These are phyloP conservation scores for Formica selysi DNA, from an alignment of 1,140 invertebrate species.

Conservation along the genomic window DNA sequence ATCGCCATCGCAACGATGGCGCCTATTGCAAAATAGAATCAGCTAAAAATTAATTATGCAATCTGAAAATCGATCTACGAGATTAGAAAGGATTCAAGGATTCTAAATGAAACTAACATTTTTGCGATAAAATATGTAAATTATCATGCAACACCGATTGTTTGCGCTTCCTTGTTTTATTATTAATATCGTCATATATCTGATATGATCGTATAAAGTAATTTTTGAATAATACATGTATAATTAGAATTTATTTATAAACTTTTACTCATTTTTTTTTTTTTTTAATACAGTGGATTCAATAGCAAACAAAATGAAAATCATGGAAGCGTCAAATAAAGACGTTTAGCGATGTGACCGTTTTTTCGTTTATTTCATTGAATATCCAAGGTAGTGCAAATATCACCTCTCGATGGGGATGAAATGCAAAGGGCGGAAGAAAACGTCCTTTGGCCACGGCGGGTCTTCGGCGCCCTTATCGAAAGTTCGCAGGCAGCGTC, in stretches of 20 bases:
- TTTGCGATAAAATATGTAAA: no score
- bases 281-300: background rate
- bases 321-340: background rate
- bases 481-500: conserved; percentile 51
- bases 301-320: background rate
- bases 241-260: background rate
- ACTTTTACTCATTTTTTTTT: background rate
- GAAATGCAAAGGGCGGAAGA: conserved; percentile 47
- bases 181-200: no score
- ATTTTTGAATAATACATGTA: no score
- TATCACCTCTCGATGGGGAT: conserved; percentile 24
- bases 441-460: conserved; percentile 42
- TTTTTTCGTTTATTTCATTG: conserved; percentile 18
- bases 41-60: background rate
- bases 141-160: no score
- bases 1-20: background rate
- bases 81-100: background rate
- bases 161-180: no score
- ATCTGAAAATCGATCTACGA: background rate
- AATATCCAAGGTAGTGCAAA: conserved; percentile 28
- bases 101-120: no score
- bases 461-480: conserved; percentile 31
- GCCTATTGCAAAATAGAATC: background rate
- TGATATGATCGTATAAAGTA: background rate
- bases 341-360: background rate